Conservation (phyloP, 2,888 invertebrate genomes). For the Malthinus seriepunctatus region DNA sequence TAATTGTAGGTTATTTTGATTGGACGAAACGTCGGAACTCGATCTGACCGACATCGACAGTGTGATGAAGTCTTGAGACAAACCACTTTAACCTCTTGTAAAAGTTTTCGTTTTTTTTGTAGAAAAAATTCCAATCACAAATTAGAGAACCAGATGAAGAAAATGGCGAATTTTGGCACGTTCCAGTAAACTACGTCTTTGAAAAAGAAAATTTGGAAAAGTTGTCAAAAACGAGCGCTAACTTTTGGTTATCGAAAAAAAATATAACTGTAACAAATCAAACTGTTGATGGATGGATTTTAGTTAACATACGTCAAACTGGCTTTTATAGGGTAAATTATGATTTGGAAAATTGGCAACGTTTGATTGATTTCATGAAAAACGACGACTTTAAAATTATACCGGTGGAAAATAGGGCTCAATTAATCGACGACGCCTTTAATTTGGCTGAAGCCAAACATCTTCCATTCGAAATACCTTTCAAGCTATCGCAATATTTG, state of each 20-base stretch:
- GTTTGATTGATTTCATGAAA: slow-evolving; percentile 57
- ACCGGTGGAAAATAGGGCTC: slow-evolving; percentile 70
- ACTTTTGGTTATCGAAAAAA: slow-evolving; percentile 24
- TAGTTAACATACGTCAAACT: slow-evolving; percentile 40
- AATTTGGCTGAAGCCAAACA: slow-evolving; percentile 64
- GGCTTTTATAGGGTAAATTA: slow-evolving; percentile 73
- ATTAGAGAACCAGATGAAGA: not conserved
- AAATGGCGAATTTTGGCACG: not conserved
- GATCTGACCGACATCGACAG: too few species aligned
- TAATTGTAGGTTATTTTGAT: too few species aligned
- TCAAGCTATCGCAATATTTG: slow-evolving; percentile 64
- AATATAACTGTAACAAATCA: not conserved
- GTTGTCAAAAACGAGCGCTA: slow-evolving; percentile 16
- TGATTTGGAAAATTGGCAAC: slow-evolving; percentile 67
- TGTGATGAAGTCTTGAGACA: too few species aligned
- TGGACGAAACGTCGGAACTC: too few species aligned
- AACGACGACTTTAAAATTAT: slow-evolving; percentile 56
- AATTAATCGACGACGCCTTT: slow-evolving; percentile 74
- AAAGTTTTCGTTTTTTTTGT: too few species aligned
- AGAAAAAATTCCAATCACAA: too few species aligned
- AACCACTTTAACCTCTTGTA: too few species aligned
- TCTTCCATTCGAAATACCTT: slow-evolving; percentile 58
- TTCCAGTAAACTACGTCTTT: slow-evolving; percentile 17
- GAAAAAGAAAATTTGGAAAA: not conserved
- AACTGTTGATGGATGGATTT: slow-evolving; percentile 42